Base-by-base conservation (phyloP, 1,140 invertebrate species). In the Drosophila nigrodunni region DNA sequence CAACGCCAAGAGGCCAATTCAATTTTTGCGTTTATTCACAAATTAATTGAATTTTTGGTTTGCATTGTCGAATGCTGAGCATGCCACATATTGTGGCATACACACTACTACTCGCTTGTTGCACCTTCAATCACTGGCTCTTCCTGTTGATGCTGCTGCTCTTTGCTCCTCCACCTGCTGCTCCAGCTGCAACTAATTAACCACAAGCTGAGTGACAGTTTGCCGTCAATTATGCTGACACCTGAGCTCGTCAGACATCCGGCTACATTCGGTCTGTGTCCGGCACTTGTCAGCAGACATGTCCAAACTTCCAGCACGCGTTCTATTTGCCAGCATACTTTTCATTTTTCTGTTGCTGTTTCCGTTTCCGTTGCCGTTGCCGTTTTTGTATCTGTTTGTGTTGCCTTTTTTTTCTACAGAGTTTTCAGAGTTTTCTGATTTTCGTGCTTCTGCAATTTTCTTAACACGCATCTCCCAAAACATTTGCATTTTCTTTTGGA, bases 11-110 rank as follows among this genome's bases (percentile, higher is more conserved):
- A 43, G 74, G 25, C 25, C 78, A 89, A 89, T 85, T 89, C 78
- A 89, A 89, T 89, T 85, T 85, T 85, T 88, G 77, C 71, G 78
- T 85, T 89, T 89, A 85, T 90, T 85, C 78, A 89, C 81, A 89
- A 89, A 85, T 85, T 88, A 89, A 88, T 90, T 89, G 85, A 49
- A 89, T 89, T 89, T 89, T 85, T 60, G 70, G 73, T 72, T 81
- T 78, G 73, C 62, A 83, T 77, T 88, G 83, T 80, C 68, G 37
- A 57, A 34, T 58, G 21, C 37, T 57, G 34, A 13, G 49, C 11
- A 13, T 50, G 62, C 49, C 59, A 41, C 72, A 49, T 49, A 50
- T 35, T 49, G 11, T 21, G 21, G 50, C 73, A 65, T 15, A 35
- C 9, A 8, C 5, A 10, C 15, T 47, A 34, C 35, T 7, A 18